Base-by-base conservation (phyloP, 2,888 invertebrate genomes). In the Neoscelio sp. region DNA sequence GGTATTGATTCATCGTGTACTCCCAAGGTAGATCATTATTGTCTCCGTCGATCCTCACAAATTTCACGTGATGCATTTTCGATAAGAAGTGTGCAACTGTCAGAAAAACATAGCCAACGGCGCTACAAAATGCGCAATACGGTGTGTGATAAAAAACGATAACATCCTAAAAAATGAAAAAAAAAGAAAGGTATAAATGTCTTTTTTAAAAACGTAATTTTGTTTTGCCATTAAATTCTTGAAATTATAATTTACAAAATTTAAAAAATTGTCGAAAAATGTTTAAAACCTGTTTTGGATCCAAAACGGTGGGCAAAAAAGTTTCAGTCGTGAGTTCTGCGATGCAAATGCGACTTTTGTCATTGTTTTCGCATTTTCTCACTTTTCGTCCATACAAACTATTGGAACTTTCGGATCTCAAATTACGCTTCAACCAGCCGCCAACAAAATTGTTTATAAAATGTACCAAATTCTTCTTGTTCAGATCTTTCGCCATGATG, bases 11-110 rank as follows among this genome's bases (percentile, higher is more conserved):
- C 92, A 95, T 95, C 38, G 95, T 95, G 89, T 94, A 96, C 88
- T 95, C 94, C 97, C 97, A 97, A 0, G 96, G 96, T 82, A 98
- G 92, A 91, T 97, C 96, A 92, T 98, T 97, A 0, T 93, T 92
- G 85, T 95, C 94, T 13, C 95, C 96, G 91, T 98, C 96, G 30
- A 98, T 94, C 12, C 96, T 92, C 15, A 94, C 93, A 83, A 95
- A 94, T 70, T 90, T 85, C 3, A 94, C 82, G 65, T 90, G 87
- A 78, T 92, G 90, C 81, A 92, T 91, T 84, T 91, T 85, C 74
- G 91, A 87, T 79, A 94, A 92, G 89, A 94, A 92, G 85, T 93
- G 92, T 58, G 95, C 94, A 56, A 94, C 92, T 42, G 93, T 93
- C 70, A 95, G 91, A 85, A 95, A 93, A 26, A 94, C 93, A 82